phyloP scores from a whole-genome alignment of 2,113 vertebrate species.

The Isurus oxyrinchus region DNA sequence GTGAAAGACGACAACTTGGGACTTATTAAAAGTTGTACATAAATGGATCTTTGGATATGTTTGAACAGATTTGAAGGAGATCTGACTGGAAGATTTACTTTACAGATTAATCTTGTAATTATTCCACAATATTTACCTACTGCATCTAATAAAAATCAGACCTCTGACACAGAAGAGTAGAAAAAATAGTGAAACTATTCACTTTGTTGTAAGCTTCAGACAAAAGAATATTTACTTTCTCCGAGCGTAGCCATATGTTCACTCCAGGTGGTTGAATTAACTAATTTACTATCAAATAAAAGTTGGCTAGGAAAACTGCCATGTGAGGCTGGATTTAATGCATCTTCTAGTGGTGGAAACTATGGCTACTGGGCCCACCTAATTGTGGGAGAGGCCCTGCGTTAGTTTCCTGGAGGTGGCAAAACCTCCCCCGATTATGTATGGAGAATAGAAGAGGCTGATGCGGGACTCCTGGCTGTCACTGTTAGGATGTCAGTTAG shows the following conservation, averaged over 20 bases:
- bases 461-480: not conserved
- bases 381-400: too few relatives aligned
- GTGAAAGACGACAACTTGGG: not conserved
- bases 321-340: not conserved
- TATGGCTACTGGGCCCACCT: not conserved
- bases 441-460: not conserved
- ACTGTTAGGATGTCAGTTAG: not conserved
- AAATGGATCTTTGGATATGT: not conserved
- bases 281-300: not conserved
- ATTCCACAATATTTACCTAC: conserved; percentile 21
- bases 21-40: not conserved
- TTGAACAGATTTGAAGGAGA: conserved; percentile 1
- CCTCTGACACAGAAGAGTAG: not conserved
- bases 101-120: conserved; percentile 25
- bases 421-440: not conserved
- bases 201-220: not conserved
- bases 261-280: not conserved
- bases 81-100: conserved; percentile 10
- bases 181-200: not conserved
- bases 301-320: not conserved
- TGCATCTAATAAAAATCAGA: not conserved
- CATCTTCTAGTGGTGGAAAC: not conserved
- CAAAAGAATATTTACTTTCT: not conserved
- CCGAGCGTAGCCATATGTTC: not conserved
- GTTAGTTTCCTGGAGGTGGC: not conserved